phyloP scores from a whole-genome alignment of 2,797 vertebrate species.

The Zenarchopterus dispar region DNA sequence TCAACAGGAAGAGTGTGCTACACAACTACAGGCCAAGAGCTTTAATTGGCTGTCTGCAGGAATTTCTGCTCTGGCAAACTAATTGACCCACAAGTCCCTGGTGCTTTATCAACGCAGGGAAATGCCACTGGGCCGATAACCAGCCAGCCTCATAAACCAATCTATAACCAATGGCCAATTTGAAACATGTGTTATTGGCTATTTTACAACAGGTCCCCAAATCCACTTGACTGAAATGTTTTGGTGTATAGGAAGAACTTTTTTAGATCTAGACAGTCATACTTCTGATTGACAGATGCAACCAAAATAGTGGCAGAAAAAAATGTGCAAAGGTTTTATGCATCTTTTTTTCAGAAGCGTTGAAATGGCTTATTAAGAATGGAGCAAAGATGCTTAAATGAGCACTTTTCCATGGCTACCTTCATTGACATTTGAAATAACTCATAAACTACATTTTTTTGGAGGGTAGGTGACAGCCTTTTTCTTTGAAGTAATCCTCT shows the following conservation, averaged over 20 bases:
- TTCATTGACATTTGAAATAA: too few relatives aligned
- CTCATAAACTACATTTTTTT: too few relatives aligned
- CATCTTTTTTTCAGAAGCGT: too few relatives aligned
- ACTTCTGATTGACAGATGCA: conserved; percentile 28
- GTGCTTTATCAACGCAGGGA: conserved; percentile 84
- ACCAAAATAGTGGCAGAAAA: background rate
- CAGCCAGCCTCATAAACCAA: conserved; percentile 83
- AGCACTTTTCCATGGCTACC: too few relatives aligned
- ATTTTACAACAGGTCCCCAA: conserved; percentile 77
- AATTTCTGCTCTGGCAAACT: conserved; percentile 81
- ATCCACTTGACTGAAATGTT: conserved; percentile 50
- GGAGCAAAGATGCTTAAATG: too few relatives aligned
- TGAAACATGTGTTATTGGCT: conserved; percentile 85
- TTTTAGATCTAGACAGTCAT: conserved; percentile 2
- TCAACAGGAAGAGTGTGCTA: conserved; percentile 71
- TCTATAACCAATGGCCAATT: conserved; percentile 87
- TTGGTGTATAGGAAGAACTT: conserved; percentile 16
- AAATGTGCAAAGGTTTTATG: background rate
- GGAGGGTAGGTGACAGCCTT: too few relatives aligned
- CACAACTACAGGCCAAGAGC: conserved; percentile 60
- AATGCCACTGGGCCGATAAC: conserved; percentile 81
- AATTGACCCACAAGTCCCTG: conserved; percentile 84
- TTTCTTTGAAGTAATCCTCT: too few relatives aligned
- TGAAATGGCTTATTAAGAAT: too few relatives aligned
- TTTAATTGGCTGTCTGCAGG: conserved; percentile 78